Conservation (phyloP, 2,113 vertebrate genomes). For the Paratilapia polleni region DNA sequence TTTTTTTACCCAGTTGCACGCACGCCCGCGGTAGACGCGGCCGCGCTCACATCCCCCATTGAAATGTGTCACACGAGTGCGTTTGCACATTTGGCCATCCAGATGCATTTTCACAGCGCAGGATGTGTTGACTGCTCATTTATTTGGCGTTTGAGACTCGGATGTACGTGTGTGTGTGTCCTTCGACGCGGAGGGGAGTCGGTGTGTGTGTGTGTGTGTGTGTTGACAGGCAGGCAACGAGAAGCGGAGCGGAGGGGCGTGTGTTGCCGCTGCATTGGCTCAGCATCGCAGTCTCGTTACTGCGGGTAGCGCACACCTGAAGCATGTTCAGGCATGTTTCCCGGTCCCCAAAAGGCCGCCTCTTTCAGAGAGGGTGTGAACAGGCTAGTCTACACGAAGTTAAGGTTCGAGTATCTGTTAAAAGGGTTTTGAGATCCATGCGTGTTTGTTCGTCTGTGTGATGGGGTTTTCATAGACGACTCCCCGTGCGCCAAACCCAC, state of each 20-base stretch:
- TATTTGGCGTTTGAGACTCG: constrained; percentile 50
- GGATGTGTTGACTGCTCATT: constrained; percentile 48
- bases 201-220: constrained; percentile 16
- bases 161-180: constrained; percentile 21
- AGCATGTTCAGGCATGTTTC: constrained; percentile 52
- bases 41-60: constrained; percentile 40
- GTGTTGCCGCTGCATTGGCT: constrained; percentile 77
- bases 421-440: background rate
- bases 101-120: constrained; percentile 39
- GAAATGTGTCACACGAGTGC: constrained; percentile 75
- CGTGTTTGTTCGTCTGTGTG: background rate
- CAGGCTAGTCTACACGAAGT: background rate
- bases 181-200: background rate
- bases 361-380: background rate
- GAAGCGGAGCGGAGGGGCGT: constrained; percentile 72
- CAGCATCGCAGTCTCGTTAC: constrained; percentile 69
- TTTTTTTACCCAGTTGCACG: constrained; percentile 51
- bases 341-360: background rate
- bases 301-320: constrained; percentile 78
- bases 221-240: constrained; percentile 28
- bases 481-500: constrained; percentile 71
- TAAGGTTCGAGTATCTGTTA: background rate
- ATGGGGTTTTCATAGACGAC: constrained; percentile 52
- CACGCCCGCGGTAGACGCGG: constrained; percentile 31
- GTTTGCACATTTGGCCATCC: constrained; percentile 50